Conservation (phyloP, 2,797 vertebrate genomes). For the Neostethus bicornis region DNA sequence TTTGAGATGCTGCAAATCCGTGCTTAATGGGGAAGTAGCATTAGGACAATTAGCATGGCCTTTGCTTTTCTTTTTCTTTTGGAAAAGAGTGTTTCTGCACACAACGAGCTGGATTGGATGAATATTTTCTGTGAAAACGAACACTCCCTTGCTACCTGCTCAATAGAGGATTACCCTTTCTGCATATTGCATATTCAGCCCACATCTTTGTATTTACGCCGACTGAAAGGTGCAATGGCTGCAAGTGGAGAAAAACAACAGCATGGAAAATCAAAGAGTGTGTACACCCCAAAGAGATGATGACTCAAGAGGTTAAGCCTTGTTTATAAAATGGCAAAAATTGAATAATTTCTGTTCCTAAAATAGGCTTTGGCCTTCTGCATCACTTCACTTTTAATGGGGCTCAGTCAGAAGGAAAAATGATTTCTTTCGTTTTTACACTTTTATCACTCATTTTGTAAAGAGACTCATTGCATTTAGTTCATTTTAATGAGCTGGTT, state of each 20-base stretch:
- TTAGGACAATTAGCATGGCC: slow-evolving; percentile 76
- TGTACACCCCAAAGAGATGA: slow-evolving; percentile 6
- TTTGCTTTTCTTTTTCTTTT: slow-evolving; percentile 76
- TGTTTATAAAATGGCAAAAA: slow-evolving; percentile 31
- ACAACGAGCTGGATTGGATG: slow-evolving; percentile 61
- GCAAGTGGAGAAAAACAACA: slow-evolving; percentile 13
- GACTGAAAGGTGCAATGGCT: slow-evolving; percentile 14
- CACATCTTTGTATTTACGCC: slow-evolving; percentile 19
- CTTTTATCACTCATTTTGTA: slow-evolving; percentile 50
- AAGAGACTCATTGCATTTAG: slow-evolving; percentile 33
- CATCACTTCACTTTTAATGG: slow-evolving; percentile 28
- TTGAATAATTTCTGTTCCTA: slow-evolving; percentile 13
- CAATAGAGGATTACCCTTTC: slow-evolving; percentile 66
- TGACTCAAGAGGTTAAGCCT: slow-evolving; percentile 20
- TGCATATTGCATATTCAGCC: slow-evolving; percentile 39
- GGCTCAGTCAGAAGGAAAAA: slow-evolving; percentile 32
- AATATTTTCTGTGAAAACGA: slow-evolving; percentile 76
- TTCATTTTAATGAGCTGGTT: slow-evolving; percentile 50
- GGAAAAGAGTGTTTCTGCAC: slow-evolving; percentile 61
- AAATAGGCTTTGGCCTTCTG: slow-evolving; percentile 31
- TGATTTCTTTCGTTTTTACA: slow-evolving; percentile 34
- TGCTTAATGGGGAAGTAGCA: slow-evolving; percentile 63
- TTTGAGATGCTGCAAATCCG: slow-evolving; percentile 52
- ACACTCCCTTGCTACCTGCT: slow-evolving; percentile 60
- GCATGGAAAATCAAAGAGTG: slow-evolving; percentile 3